Evolutionary conservation across 2,113 vertebrate species (phyloP).

Genomic region (Hyla sarda): DNA sequence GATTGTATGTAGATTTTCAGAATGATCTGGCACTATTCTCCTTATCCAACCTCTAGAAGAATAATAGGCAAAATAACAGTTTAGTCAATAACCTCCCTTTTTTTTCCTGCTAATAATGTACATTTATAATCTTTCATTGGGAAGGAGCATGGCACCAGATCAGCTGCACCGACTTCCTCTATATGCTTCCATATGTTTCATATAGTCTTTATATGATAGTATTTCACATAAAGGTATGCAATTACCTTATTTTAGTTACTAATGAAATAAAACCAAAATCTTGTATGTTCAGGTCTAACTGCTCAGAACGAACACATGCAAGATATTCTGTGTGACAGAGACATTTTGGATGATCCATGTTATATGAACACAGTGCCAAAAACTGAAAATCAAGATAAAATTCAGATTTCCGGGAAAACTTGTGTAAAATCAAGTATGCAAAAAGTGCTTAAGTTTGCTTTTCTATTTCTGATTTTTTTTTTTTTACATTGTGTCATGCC

Average conservation of each 20-base stretch:
- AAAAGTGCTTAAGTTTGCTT: background rate
- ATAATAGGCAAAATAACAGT: too few species aligned
- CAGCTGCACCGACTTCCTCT: background rate
- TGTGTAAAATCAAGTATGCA: slow-evolving; percentile 66
- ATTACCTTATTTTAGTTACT: background rate
- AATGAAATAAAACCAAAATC: slow-evolving; percentile 22
- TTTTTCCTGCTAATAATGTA: too few species aligned
- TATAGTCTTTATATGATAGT: background rate
- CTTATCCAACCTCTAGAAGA: too few species aligned
- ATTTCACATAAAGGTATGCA: background rate
- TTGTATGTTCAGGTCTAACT: slow-evolving; percentile 5
- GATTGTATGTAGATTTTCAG: too few species aligned
- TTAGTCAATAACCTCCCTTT: too few species aligned
- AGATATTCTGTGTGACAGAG: slow-evolving; percentile 65
- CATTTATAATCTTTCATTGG: background rate
- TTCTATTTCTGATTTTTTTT: background rate
- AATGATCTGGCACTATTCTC: too few species aligned
- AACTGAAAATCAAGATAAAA: slow-evolving; percentile 54
- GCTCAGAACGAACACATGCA: background rate
- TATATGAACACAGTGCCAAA: slow-evolving; percentile 77
- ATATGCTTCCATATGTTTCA: background rate
- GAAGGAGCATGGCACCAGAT: background rate
- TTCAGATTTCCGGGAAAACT: slow-evolving; percentile 60
- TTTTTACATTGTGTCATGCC: background rate
- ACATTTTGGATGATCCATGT: slow-evolving; percentile 75